These are phyloP conservation scores for Camponotus floridanus DNA, from an alignment of 1,140 invertebrate genomes.

Conservation along the genomic window DNA sequence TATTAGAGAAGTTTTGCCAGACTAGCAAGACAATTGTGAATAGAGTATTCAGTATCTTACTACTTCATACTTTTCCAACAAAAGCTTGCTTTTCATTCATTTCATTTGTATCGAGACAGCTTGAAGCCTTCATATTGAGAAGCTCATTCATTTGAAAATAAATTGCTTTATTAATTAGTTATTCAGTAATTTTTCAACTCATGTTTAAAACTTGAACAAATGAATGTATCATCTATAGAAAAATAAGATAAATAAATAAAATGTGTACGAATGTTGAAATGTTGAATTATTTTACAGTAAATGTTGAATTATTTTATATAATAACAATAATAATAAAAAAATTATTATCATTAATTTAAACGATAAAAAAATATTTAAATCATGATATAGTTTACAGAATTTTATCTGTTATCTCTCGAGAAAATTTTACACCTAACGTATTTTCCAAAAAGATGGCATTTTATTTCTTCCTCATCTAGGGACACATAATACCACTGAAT, in stretches of 20 bases:
- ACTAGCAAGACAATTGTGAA: slow-evolving; percentile 19
- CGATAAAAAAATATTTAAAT: neutral
- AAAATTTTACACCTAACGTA: neutral
- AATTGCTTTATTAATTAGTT: slow-evolving; percentile 18
- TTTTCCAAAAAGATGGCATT: neutral
- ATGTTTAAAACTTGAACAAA: neutral
- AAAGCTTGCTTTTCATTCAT: slow-evolving; percentile 11
- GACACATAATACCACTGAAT: neutral
- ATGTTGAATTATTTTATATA: neutral
- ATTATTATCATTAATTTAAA: neutral
- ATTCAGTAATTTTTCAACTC: neutral
- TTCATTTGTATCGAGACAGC: neutral
- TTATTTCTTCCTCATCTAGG: neutral
- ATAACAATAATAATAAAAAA: neutral
- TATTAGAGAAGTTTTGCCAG: slow-evolving; percentile 3
- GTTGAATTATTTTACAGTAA: neutral
- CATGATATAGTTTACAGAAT: neutral
- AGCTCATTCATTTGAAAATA: slow-evolving; percentile 7
- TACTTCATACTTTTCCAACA: slow-evolving; percentile 18
- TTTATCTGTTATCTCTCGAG: neutral
- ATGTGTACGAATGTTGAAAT: neutral
- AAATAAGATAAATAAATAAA: neutral
- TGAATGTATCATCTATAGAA: neutral
- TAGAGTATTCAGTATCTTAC: slow-evolving; percentile 35
- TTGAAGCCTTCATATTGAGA: neutral